Percentiles rank a stretch among this genome's conserved stretches.
These are phyloP conservation scores for Cremastinae sp. DNA, from an alignment of 2,888 invertebrate species.

Conservation along the genomic window DNA sequence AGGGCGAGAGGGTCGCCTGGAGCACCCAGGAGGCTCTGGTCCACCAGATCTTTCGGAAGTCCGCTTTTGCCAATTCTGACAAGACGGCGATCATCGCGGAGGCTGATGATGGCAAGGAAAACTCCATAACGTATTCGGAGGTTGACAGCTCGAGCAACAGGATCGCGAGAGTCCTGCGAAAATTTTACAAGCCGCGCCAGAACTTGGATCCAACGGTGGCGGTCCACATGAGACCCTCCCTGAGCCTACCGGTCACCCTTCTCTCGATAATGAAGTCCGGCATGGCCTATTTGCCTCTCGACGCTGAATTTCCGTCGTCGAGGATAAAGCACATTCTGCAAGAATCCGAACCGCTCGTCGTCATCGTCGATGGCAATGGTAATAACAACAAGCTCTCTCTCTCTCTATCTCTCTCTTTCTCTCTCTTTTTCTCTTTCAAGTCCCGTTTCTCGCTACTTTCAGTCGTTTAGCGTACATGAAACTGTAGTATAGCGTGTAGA, in stretches of 20 bases:
- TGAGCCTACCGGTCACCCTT: conserved; percentile 85
- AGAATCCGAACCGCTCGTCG: conserved; percentile 87
- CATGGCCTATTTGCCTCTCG: conserved; percentile 92
- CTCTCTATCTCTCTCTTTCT: neutral
- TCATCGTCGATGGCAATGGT: conserved; percentile 86
- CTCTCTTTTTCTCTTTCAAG: neutral
- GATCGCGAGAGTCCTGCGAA: conserved; percentile 82
- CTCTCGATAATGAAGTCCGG: conserved; percentile 91
- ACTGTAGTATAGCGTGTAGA: too few relatives aligned
- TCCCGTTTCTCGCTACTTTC: too few relatives aligned
- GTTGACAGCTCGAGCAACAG: conserved; percentile 83
- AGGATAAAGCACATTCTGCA: conserved; percentile 89
- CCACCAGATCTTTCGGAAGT: conserved; percentile 83
- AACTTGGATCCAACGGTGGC: conserved; percentile 89
- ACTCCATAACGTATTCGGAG: conserved; percentile 81
- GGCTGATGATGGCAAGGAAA: conserved; percentile 71
- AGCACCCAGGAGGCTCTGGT: conserved; percentile 79
- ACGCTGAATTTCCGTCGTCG: conserved; percentile 86
- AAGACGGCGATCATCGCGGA: conserved; percentile 85
- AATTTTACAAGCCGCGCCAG: conserved; percentile 74
- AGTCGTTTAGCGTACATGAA: too few relatives aligned
- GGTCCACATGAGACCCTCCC: conserved; percentile 90
- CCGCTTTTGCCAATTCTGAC: conserved; percentile 82
- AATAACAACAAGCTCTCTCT: conserved; percentile 63
- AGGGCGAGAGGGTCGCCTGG: conserved; percentile 73